Evolutionary conservation across 2,113 vertebrate species (phyloP), one percentile per base, ranked within the genome.

Genomic region (Anguilla japonica): DNA sequence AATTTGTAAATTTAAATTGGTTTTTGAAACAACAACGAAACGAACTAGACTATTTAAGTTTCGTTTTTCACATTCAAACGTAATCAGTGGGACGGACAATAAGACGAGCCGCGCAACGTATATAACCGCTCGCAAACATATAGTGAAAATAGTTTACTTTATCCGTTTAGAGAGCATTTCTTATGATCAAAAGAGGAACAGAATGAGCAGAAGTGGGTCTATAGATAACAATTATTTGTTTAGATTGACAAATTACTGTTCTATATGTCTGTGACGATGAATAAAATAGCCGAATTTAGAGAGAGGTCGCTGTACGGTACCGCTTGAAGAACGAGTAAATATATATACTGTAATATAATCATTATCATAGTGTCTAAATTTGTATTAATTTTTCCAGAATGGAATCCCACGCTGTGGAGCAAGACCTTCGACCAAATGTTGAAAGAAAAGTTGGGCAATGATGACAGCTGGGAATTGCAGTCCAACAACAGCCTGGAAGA

Each of bases 391-490:
- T 13, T 26, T 14, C 0, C 86, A 94, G 94, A 88, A 0, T 94
- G 93, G 94, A 3, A 0, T 86, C 90, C 93, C 9, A 22, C 82
- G 2, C 78, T 92, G 46, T 94, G 93, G 94, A 0, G 0, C 75
- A 90, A 92, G 0, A 90, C 16, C 2, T 93, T 94, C 89, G 13
- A 87, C 0, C 84, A 92, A 0, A 6, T 93, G 81, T 50, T 91
- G 79, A 3, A 88, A 29, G 84, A 84, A 20, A 90, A 92, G 89
- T 86, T 94, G 88, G 90, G 93, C 13, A 86, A 91, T 85, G 89
- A 22, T 85, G 92, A 94, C 87, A 41, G 82, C 13, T 94, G 93
- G 94, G 87, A 1, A 40, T 88, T 94, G 18, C 89, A 83, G 82
- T 94, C 94, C 15, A 92, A 79, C 91, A 92, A 94, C 91, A 85